Evolutionary conservation across 2,888 invertebrate species (phyloP).

Genomic region (Atethmia centrago): DNA sequence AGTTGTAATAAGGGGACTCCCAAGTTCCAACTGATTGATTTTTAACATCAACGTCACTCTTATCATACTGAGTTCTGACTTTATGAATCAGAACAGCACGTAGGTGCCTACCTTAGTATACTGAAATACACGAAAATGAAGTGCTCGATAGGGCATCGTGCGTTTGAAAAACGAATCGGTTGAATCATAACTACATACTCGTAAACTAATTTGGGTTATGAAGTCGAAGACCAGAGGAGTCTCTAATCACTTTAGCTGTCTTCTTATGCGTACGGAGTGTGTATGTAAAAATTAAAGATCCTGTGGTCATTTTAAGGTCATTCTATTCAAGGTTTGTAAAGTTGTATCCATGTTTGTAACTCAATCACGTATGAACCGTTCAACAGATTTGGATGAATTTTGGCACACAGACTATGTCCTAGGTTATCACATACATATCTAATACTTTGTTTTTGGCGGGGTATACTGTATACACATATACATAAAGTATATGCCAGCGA

Average conservation of each 20-base stretch:
- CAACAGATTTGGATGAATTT: not conserved
- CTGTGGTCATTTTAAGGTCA: not conserved
- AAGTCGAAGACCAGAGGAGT: not conserved
- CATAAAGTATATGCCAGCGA: too few species aligned
- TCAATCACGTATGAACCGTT: too few species aligned
- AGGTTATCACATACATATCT: too few species aligned
- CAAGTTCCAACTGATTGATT: not conserved
- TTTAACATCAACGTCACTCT: not conserved
- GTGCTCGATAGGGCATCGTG: not conserved
- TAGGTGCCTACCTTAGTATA: not conserved
- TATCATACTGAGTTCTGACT: slow-evolving; percentile 8
- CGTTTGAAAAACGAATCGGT: not conserved
- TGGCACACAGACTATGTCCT: too few species aligned
- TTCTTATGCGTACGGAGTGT: not conserved
- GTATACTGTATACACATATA: too few species aligned
- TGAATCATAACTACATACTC: not conserved
- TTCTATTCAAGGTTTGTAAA: not conserved
- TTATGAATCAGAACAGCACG: slow-evolving; percentile 15
- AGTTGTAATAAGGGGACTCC: not conserved
- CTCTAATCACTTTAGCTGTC: too few species aligned
- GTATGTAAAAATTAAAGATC: not conserved
- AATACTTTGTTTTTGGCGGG: too few species aligned
- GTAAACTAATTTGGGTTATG: not conserved
- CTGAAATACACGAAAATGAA: not conserved
- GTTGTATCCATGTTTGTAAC: not conserved